Base-by-base conservation (phyloP, 1,140 invertebrate species). In the Lucilia sericata region DNA sequence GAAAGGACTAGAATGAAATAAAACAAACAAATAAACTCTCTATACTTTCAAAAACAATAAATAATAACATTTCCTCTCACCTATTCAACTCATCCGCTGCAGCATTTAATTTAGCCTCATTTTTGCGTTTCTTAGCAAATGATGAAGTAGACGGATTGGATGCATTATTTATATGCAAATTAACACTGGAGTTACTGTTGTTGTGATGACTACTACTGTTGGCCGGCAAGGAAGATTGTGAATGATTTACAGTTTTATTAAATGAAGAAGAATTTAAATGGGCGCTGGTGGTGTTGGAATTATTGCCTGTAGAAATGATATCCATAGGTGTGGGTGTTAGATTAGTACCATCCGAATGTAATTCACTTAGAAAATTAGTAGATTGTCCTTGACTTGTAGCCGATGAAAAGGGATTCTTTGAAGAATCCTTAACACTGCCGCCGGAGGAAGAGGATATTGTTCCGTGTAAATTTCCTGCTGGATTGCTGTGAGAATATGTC, bases 101-200 rank as follows among this genome's bases (percentile, higher is more conserved):
- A n/a, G 60, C 2, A 84, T 47, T 85, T 83, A 87, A 85, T 74
- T 89, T 89, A 5, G 65, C 84, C 42, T 91, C 90, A 2, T 86
- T 87, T 83, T 91, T 91, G 5, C 90, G 86, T 36, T 91, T 91
- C 82, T 91, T 91, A 0, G 87, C 87, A 49, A 82, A 60, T 2
- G 84, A 83, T 36, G 75, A 80, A 12, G 76, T 51, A 1, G 76
- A 80, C 47, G 76, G 51, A 49, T 49, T 80, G 2, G 42, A 70
- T 12, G 65, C 9, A 25, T 70, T 70, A n/a, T 70, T 70, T 19
- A 70, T 3, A 8, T 70, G 65, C 9, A 70, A 70, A 80, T 80
- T 47, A 4, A 49, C 8, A 49, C 36, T 78, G 36, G 34, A n/a
- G n/a, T 78, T 78, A n/a, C 5, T 60, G 17, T 60, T 60, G 17